Percentiles rank a stretch among this genome's conserved stretches.
Conservation (phyloP, 2,888 invertebrate species). For the Masnerella sp. region DNA sequence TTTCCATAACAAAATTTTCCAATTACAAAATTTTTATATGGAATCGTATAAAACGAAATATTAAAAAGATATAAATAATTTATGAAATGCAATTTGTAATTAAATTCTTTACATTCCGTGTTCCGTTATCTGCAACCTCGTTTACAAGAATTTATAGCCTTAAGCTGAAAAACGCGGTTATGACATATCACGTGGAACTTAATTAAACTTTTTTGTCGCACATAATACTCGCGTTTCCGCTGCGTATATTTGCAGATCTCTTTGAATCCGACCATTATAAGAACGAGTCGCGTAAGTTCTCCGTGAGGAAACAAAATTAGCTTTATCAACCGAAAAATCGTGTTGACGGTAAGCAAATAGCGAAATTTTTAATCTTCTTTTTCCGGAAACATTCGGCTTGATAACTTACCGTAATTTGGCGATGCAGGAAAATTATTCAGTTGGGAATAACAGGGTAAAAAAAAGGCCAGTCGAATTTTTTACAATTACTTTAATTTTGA, state of each 20-base stretch:
- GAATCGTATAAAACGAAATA: too few relatives aligned
- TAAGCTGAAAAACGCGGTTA: neutral
- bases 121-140: too few relatives aligned
- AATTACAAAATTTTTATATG: too few relatives aligned
- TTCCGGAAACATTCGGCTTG: too few relatives aligned
- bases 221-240: neutral
- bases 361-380: neutral
- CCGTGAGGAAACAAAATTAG: neutral
- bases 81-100: too few relatives aligned
- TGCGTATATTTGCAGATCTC: neutral
- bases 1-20: too few relatives aligned
- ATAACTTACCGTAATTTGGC: neutral
- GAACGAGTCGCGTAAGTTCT: neutral
- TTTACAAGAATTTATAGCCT: too few relatives aligned
- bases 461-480: neutral
- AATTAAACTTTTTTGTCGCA: conserved; percentile 14
- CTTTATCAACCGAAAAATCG: conserved; percentile 7
- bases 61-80: too few relatives aligned
- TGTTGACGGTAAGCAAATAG: conserved; percentile 9
- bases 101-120: neutral
- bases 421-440: neutral
- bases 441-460: neutral
- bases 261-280: neutral
- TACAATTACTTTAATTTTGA: conserved; percentile 21
- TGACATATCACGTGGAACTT: neutral